These are phyloP conservation scores for Creontiades dilutus DNA, from an alignment of 2,888 invertebrate species.

Conservation along the genomic window DNA sequence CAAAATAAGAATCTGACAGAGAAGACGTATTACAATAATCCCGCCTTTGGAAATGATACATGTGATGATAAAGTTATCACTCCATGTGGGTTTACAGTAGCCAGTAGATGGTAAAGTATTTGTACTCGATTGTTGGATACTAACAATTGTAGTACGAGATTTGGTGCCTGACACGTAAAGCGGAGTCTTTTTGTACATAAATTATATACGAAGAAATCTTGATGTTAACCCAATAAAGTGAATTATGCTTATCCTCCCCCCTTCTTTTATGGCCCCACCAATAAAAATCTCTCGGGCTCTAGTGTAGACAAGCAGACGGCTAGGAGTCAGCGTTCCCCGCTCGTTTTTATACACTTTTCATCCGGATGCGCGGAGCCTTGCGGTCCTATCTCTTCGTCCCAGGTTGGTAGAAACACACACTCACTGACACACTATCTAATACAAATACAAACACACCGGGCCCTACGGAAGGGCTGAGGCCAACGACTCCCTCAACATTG, in stretches of 20 bases:
- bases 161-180: no score
- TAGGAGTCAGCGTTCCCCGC: background rate
- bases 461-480: constrained; percentile 20
- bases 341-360: background rate
- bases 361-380: background rate
- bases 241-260: background rate
- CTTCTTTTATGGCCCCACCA: background rate
- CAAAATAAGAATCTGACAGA: no score
- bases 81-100: no score
- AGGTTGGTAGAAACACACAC: background rate
- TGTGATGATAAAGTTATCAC: no score
- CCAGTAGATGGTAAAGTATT: no score
- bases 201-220: background rate
- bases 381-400: constrained; percentile 12
- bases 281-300: background rate
- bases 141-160: no score
- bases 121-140: no score
- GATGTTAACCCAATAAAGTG: background rate
- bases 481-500: background rate
- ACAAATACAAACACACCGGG: constrained; percentile 29
- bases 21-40: no score
- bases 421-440: constrained; percentile 5
- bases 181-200: no score
- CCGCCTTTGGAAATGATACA: no score
- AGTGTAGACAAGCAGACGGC: background rate